A percentile compares a stretch with the other conserved stretches of the same genome.
phyloP scores from a whole-genome alignment of 2,888 invertebrate genomes.

The Toxonevra muliebris region DNA sequence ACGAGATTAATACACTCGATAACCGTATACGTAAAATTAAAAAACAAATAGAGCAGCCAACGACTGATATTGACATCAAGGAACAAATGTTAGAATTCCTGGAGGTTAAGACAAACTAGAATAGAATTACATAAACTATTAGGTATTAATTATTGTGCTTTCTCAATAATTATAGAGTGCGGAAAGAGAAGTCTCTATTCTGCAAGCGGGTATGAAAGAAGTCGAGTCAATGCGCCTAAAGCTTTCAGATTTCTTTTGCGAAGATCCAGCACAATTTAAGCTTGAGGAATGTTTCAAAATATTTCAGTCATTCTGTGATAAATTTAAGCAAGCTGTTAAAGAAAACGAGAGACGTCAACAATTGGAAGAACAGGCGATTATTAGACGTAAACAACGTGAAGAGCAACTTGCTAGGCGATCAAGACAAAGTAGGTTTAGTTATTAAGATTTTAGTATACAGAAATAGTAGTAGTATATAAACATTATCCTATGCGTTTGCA shows the following conservation, averaged over 20 bases:
- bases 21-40: constrained; percentile 80
- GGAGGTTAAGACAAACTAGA: constrained; percentile 65
- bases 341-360: constrained; percentile 86
- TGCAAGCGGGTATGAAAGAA: constrained; percentile 83
- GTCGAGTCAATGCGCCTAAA: constrained; percentile 82
- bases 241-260: constrained; percentile 93
- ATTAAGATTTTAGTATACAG: background rate
- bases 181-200: constrained; percentile 78
- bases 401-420: constrained; percentile 74
- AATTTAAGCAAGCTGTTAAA: constrained; percentile 82
- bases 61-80: constrained; percentile 83
- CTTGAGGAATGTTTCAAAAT: constrained; percentile 94
- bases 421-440: constrained; percentile 68
- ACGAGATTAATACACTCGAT: constrained; percentile 86
- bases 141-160: background rate
- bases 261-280: constrained; percentile 88
- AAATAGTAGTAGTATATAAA: background rate
- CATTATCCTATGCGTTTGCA: constrained; percentile 45
- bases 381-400: constrained; percentile 78
- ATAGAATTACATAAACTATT: background rate
- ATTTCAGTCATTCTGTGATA: constrained; percentile 87
- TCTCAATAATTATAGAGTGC: constrained; percentile 64
- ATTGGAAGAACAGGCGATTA: constrained; percentile 87
- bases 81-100: constrained; percentile 89
- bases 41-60: constrained; percentile 79